Base-by-base conservation (phyloP, 2,113 vertebrate species). In the Fulica atra region DNA sequence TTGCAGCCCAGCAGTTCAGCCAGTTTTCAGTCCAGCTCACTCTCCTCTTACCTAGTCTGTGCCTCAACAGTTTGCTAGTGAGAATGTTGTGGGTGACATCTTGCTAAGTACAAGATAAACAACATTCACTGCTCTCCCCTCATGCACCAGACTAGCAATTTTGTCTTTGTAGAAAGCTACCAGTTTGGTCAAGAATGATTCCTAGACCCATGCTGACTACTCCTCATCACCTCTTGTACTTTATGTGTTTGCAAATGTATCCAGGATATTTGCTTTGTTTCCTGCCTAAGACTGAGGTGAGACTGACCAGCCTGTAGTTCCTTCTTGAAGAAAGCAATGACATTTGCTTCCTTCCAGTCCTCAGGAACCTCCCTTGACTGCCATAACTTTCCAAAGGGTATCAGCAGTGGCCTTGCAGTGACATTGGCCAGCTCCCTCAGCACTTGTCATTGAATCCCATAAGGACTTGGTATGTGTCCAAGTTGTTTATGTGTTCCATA, bases 261-360 rank as follows among this genome's bases (percentile, higher is more conserved):
- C 19, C 25, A 50, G 13, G 31, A 36, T 77, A 77, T 54, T 90
- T 42, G 26, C 13, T 77, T 29, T 24, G 15, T 59, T 31, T 31
- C 31, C 44, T 81, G 13, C 25, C n/a, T 19, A n/a, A 28, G 19
- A 38, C 21, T 38, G 28, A 78, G 53, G 31, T 71, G 21, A 71
- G n/a, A 35, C 33, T 44, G 25, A 56, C 11, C 0, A 0, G 13
- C 14, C 29, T 70, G 26, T 56, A 83, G 44, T 14, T 36, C 42
- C 17, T 57, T 88, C 66, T 36, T 31, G 18, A 84, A 89, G 35
- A 84, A 63, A 50, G 14, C 3, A 72, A 10, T 17, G 11, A 18
- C 26, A 35, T 2, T 71, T 46, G 4, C 44, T 84, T 84, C 60
- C 56, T 73, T 87, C 42, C 29, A 61, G 40, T 24, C 74, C 18